phyloP scores from a whole-genome alignment of 2,888 invertebrate genomes.

The Hemithea aestivaria region DNA sequence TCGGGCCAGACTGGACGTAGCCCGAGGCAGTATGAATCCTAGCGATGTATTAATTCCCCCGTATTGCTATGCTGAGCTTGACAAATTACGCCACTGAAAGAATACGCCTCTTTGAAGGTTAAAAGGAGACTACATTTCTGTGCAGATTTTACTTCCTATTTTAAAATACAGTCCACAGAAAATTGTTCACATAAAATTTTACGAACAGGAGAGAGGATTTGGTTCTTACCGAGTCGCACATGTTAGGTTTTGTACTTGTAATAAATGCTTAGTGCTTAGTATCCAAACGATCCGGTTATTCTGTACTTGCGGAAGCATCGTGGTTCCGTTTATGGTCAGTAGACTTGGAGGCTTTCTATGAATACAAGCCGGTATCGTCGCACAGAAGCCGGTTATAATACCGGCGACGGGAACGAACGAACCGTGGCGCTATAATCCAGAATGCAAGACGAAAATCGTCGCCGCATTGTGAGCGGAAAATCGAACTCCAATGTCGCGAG shows the following conservation, averaged over 20 bases:
- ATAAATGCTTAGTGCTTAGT: no score
- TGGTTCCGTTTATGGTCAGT: no score
- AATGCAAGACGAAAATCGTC: slow-evolving; percentile 69
- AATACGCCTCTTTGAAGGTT: slow-evolving; percentile 7
- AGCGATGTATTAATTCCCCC: slow-evolving; percentile 60
- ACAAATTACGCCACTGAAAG: slow-evolving; percentile 41
- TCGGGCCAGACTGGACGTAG: slow-evolving; percentile 55
- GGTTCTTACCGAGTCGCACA: no score
- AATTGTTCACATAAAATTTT: no score
- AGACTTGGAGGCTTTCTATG: no score
- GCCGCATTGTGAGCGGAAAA: slow-evolving; percentile 68
- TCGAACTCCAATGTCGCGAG: slow-evolving; percentile 33
- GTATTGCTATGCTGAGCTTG: slow-evolving; percentile 49
- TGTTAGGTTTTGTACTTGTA: no score
- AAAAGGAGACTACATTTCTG: slow-evolving; percentile 8
- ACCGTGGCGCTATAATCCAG: slow-evolving; percentile 57
- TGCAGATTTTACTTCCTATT: slow-evolving; percentile 1
- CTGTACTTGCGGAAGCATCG: no score
- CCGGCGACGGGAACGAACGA: slow-evolving; percentile 38
- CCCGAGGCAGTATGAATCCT: slow-evolving; percentile 62
- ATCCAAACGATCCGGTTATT: no score
- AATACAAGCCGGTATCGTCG: no score
- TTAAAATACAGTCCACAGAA: no score
- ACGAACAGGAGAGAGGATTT: no score
- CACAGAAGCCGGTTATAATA: slow-evolving; percentile 5